phyloP scores from a whole-genome alignment of 2,888 invertebrate genomes.

The Morpho achilles region DNA sequence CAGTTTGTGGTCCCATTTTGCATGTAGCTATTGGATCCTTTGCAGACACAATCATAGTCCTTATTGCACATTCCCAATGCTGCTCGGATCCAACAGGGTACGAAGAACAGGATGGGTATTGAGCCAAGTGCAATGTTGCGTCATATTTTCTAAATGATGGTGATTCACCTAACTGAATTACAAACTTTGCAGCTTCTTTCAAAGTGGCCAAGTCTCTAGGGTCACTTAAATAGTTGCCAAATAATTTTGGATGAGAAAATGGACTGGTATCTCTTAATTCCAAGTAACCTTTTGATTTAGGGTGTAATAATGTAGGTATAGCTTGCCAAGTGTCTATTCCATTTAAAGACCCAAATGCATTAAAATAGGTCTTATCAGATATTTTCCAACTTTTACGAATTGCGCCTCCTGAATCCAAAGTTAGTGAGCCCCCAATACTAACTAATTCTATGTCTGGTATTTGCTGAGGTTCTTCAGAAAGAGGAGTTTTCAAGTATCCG shows the following conservation, averaged over 20 bases:
- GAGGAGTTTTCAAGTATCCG: slow-evolving; percentile 80
- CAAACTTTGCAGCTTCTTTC: slow-evolving; percentile 80
- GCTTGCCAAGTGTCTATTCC: slow-evolving; percentile 80
- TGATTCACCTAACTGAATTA: slow-evolving; percentile 79
- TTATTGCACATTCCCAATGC: slow-evolving; percentile 85
- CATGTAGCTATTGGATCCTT: slow-evolving; percentile 84
- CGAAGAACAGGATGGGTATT: slow-evolving; percentile 74
- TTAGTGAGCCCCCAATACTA: slow-evolving; percentile 81
- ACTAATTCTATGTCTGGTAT: slow-evolving; percentile 84
- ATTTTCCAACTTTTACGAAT: slow-evolving; percentile 78
- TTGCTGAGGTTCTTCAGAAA: slow-evolving; percentile 72
- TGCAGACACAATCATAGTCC: slow-evolving; percentile 74
- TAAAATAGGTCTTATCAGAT: slow-evolving; percentile 75
- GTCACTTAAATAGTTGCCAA: slow-evolving; percentile 88
- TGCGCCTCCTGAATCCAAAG: slow-evolving; percentile 77
- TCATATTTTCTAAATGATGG: slow-evolving; percentile 79
- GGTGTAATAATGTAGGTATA: slow-evolving; percentile 85
- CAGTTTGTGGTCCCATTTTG: slow-evolving; percentile 83
- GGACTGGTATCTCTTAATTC: slow-evolving; percentile 87
- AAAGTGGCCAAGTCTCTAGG: slow-evolving; percentile 80
- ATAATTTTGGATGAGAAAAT: slow-evolving; percentile 85
- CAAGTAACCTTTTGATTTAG: slow-evolving; percentile 85
- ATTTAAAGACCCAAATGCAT: slow-evolving; percentile 75
- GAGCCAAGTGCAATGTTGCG: slow-evolving; percentile 70
- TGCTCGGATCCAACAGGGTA: slow-evolving; percentile 76